Conservation (phyloP, 23 tunicate genomes). For the Trididemnum nubilum region DNA sequence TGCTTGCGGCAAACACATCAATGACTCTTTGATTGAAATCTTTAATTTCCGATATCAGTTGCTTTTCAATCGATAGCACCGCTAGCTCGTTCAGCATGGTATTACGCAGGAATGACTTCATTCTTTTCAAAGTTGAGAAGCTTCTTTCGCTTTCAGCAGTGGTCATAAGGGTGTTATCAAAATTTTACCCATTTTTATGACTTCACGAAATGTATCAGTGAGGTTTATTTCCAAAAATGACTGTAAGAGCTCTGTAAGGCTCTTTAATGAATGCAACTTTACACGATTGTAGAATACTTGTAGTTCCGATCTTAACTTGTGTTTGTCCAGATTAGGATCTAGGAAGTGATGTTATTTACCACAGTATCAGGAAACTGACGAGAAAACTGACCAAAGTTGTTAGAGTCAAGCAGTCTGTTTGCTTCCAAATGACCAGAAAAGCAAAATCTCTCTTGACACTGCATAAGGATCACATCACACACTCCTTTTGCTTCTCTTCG, state of each 20-base stretch:
- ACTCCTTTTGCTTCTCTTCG: not conserved
- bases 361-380: not conserved
- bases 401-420: not conserved
- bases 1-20: too few species aligned
- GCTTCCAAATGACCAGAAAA: slow-evolving; percentile 26
- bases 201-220: not conserved
- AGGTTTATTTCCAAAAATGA: not conserved
- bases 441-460: slow-evolving; percentile 12
- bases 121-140: too few species aligned
- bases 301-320: slow-evolving; percentile 16
- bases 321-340: slow-evolving; percentile 17
- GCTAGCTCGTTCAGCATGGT: too few species aligned
- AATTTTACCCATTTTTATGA: slow-evolving; percentile 22
- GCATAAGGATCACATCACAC: not conserved
- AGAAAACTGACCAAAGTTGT: not conserved
- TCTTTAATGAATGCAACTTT: not conserved
- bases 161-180: slow-evolving; percentile 27
- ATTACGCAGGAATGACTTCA: too few species aligned
- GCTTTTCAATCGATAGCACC: too few species aligned
- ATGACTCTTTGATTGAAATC: too few species aligned
- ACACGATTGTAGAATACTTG: not conserved
- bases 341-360: not conserved
- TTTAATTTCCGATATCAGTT: too few species aligned
- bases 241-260: not conserved
- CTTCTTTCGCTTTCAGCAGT: too few species aligned